A percentile compares a stretch with the other conserved stretches of the same genome.
Evolutionary conservation across 2,888 invertebrate species (phyloP).

Genomic region (Ectobius pallidus): DNA sequence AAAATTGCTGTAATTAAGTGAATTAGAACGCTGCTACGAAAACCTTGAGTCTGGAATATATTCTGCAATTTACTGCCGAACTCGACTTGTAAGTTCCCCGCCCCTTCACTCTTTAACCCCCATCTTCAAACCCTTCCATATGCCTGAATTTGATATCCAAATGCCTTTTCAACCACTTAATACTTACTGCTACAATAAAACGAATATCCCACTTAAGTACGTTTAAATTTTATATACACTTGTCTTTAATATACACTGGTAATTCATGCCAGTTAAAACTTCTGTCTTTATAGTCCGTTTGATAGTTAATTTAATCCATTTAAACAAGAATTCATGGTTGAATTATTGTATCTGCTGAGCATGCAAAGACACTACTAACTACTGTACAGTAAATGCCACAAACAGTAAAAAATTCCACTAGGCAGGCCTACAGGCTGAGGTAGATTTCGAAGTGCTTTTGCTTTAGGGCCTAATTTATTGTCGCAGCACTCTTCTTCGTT

Average conservation of each 20-base stretch:
- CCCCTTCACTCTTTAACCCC: neutral
- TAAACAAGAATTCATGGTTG: too few relatives aligned
- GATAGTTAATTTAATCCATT: neutral
- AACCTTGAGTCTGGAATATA: neutral
- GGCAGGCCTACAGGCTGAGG: too few relatives aligned
- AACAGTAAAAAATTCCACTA: too few relatives aligned
- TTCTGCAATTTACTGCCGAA: conserved; percentile 3
- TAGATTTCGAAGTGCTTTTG: too few relatives aligned
- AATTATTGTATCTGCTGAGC: too few relatives aligned
- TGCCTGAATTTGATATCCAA: conserved; percentile 5
- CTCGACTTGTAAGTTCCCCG: neutral
- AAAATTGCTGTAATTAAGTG: conserved; percentile 21
- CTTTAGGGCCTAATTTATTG: too few relatives aligned
- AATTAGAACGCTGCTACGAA: conserved; percentile 16
- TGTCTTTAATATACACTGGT: conserved; percentile 12
- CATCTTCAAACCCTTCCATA: neutral
- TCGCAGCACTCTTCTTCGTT: too few relatives aligned
- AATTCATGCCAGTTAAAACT: conserved; percentile 6
- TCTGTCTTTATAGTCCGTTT: neutral
- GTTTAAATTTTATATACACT: conserved; percentile 27
- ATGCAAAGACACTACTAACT: too few relatives aligned
- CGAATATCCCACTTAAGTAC: neutral
- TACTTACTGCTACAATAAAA: conserved; percentile 4
- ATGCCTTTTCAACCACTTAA: neutral
- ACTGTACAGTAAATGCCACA: too few relatives aligned